Evolutionary conservation across 2,888 invertebrate genomes (phyloP).

Genomic region (Cylloceria caligata): DNA sequence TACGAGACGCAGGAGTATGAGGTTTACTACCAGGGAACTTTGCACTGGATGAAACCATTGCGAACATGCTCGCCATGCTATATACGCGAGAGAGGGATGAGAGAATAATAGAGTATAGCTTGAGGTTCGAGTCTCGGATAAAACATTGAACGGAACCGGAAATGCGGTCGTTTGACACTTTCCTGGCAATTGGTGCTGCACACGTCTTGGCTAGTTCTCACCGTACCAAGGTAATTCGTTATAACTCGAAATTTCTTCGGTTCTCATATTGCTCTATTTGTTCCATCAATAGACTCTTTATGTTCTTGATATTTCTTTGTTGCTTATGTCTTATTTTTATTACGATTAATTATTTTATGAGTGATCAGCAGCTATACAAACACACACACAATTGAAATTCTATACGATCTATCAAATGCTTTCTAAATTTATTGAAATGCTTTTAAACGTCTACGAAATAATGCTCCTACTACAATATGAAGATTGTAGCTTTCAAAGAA

Average conservation of each 20-base stretch:
- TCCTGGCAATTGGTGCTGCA: conserved; percentile 70
- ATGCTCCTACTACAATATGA: too few relatives aligned
- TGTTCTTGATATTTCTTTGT: too few relatives aligned
- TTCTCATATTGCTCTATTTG: background rate
- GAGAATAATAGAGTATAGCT: conserved; percentile 68
- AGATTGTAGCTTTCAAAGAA: too few relatives aligned
- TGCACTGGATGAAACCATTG: background rate
- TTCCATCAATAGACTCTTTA: too few relatives aligned
- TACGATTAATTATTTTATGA: too few relatives aligned
- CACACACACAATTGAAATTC: too few relatives aligned
- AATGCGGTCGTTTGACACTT: conserved; percentile 80
- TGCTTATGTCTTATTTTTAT: too few relatives aligned
- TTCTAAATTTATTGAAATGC: too few relatives aligned
- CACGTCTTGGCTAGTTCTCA: background rate
- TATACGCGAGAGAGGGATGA: conserved; percentile 44
- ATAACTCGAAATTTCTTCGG: conserved; percentile 9
- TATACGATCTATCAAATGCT: too few relatives aligned
- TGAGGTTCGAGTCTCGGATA: conserved; percentile 63
- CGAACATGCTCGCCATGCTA: background rate
- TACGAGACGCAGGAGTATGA: conserved; percentile 4
- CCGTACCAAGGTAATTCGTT: background rate
- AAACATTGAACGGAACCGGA: conserved; percentile 74
- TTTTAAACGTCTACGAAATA: too few relatives aligned
- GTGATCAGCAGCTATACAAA: too few relatives aligned
- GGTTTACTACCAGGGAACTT: conserved; percentile 23